Conservation (phyloP, 2,888 invertebrate genomes). For the Drosophila pullipes region DNA sequence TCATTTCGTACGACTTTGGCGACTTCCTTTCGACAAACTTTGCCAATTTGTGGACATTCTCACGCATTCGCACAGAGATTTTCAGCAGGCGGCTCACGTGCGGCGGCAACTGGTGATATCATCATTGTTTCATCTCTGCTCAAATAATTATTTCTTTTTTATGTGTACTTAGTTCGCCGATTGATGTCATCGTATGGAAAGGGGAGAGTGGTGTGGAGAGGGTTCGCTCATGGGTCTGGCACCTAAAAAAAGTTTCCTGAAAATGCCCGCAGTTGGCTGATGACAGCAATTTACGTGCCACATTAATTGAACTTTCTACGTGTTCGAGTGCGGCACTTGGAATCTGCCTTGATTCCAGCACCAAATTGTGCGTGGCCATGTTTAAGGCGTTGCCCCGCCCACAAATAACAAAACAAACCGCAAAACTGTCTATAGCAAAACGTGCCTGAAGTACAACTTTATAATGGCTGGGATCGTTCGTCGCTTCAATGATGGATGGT, state of each 20-base stretch:
- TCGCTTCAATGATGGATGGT: constrained; percentile 63
- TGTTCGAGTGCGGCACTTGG: constrained; percentile 69
- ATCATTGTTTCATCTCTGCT: constrained; percentile 50
- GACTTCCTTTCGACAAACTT: constrained; percentile 42
- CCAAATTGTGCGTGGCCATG: constrained; percentile 43
- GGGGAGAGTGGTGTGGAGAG: background rate
- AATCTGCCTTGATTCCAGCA: constrained; percentile 39
- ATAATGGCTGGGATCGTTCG: constrained; percentile 30
- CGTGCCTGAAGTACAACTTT: constrained; percentile 65
- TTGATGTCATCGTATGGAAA: constrained; percentile 20
- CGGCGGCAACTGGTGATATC: constrained; percentile 64
- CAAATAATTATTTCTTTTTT: constrained; percentile 29
- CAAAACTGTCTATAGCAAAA: constrained; percentile 58
- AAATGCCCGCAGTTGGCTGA: constrained; percentile 40
- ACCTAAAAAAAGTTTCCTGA: constrained; percentile 38
- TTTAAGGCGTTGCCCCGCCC: constrained; percentile 14
- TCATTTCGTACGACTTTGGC: constrained; percentile 31
- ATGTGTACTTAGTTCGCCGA: constrained; percentile 31
- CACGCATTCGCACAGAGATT: constrained; percentile 38
- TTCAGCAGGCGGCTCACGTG: constrained; percentile 69
- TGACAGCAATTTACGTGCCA: constrained; percentile 78
- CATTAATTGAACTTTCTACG: constrained; percentile 81
- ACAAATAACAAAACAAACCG: constrained; percentile 26
- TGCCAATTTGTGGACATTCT: constrained; percentile 41
- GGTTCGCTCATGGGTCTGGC: constrained; percentile 4